Percentiles rank a stretch among this genome's conserved stretches.
Conservation (phyloP, 2,888 invertebrate genomes). For the Alentia gelatinosa region DNA sequence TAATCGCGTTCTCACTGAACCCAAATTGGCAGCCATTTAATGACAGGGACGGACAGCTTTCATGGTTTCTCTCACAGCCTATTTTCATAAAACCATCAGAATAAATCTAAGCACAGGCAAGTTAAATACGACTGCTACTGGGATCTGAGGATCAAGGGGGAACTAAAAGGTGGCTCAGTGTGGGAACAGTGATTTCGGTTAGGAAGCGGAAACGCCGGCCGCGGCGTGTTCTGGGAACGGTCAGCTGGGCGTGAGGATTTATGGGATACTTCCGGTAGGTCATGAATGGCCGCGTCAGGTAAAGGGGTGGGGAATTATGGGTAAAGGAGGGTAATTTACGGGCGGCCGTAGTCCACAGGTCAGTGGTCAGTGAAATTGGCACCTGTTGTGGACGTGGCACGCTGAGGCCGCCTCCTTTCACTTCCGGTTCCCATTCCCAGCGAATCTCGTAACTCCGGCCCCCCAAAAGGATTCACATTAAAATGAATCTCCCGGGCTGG, state of each 20-base stretch:
- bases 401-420: background rate
- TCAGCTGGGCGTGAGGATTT: conserved; percentile 41
- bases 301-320: background rate
- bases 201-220: conserved; percentile 2
- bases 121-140: background rate
- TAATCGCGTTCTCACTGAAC: no score
- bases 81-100: background rate
- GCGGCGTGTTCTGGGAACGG: conserved; percentile 23
- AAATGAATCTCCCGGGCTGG: background rate
- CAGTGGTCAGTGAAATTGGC: conserved; percentile 42
- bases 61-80: background rate
- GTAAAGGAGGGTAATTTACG: background rate
- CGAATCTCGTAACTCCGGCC: background rate
- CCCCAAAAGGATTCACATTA: background rate
- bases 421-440: background rate
- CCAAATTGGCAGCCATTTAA: background rate
- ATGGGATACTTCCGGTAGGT: conserved; percentile 39
- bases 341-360: background rate
- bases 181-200: background rate
- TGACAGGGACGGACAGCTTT: no score
- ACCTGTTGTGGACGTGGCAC: background rate
- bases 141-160: background rate
- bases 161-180: conserved; percentile 17
- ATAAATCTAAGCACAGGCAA: background rate
- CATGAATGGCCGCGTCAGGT: conserved; percentile 27